Evolutionary conservation across 2,888 invertebrate genomes (phyloP), one percentile per base, ranked within the genome.

Genomic region (Pyrochroa serraticornis): DNA sequence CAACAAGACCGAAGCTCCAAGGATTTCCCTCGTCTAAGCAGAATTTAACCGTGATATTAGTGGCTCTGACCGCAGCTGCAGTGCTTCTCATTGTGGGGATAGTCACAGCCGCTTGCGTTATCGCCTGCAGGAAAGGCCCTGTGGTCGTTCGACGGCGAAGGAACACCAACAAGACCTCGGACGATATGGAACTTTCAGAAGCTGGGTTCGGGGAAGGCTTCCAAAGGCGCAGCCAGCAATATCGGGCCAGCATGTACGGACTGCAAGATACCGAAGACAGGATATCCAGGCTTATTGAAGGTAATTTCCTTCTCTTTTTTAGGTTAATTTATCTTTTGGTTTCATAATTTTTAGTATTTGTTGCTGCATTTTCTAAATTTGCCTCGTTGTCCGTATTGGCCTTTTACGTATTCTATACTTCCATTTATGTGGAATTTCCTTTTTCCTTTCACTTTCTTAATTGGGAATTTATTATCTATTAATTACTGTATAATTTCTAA

Each of bases 161-260:
- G 64, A 61, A 60, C 37, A 65, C 62, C 48, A 73, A 64, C 60
- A 77, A 77, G 65, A 72, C 75, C 38, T 74, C 75, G n/a, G 78
- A 79, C 35, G 77, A 79, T 37, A 68, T 75, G 41, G 79, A 79
- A 60, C 71, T 78, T 42, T 76, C 78, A 2, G 80, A 79, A 54
- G 78, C 75, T 13, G 80, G 80, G 10, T 80, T 80, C 62, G 78
- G 77, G 13, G 78, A 79, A 46, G 78, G 76, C 7, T 80, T 80
- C 60, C 79, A 79, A 33, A 63, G 79, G 49, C 68, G 79, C 48
- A 78, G 78, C 58, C 75, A 78, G 13, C 75, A 79, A 60, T 79
- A 78, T 61, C 70, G 79, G 56, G 77, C 78, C 8, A 79, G 79
- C 62, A 72, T 79, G 71, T 79, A 79, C 51, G 75, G 71, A 7